Evolutionary conservation across 1,140 invertebrate species (phyloP).

Genomic region (Brachionus calyciflorus): DNA sequence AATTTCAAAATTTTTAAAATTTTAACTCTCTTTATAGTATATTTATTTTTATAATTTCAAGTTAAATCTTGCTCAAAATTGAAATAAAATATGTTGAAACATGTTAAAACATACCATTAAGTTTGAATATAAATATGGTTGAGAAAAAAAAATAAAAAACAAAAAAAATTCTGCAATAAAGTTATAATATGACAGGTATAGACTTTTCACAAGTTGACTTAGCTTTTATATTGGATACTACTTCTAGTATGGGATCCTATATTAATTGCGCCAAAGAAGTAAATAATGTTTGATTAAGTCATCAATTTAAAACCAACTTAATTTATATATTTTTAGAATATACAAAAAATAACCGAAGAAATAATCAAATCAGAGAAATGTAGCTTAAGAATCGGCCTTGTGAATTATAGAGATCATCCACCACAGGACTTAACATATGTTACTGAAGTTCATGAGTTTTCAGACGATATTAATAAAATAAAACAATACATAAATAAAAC

Average conservation of each 20-base stretch:
- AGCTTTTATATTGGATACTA: slow-evolving; percentile 43
- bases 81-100: too few species aligned
- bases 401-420: slow-evolving; percentile 43
- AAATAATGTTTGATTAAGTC: background rate
- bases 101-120: too few species aligned
- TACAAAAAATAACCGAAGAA: slow-evolving; percentile 12
- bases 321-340: slow-evolving; percentile 1
- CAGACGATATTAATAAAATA: slow-evolving; percentile 27
- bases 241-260: slow-evolving; percentile 13
- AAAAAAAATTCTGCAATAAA: background rate
- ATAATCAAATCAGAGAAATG: slow-evolving; percentile 27
- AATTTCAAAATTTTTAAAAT: too few species aligned
- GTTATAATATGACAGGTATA: background rate
- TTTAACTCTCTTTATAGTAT: too few species aligned
- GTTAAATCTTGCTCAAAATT: too few species aligned
- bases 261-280: slow-evolving; percentile 35
- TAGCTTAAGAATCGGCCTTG: background rate
- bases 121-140: too few species aligned
- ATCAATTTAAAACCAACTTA: background rate
- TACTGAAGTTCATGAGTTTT: slow-evolving; percentile 23
- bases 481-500: background rate
- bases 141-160: too few species aligned
- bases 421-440: slow-evolving; percentile 20
- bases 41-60: too few species aligned
- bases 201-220: slow-evolving; percentile 38